Evolutionary conservation across 2,113 vertebrate species (phyloP), one percentile per base, ranked within the genome.

Genomic region (Conger conger): DNA sequence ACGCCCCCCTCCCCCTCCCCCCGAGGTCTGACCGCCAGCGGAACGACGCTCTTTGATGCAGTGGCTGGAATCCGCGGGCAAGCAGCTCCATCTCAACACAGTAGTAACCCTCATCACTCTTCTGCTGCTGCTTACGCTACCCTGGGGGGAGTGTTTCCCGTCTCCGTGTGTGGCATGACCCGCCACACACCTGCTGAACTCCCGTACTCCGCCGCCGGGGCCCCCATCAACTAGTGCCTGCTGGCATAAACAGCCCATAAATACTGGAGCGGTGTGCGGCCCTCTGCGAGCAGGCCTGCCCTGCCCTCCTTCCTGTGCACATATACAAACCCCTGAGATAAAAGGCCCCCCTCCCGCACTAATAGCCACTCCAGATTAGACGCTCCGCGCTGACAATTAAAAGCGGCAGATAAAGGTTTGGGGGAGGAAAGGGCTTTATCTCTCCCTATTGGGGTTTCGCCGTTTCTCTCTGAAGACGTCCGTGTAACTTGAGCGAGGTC

Each of bases 111-210:
- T 95, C 93, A 92, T 92, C 90, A 90, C 91, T 94, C 87, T 90
- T 88, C 88, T 35, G 79, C 5, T 83, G 73, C 54, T 50, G 89
- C 88, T 88, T 88, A 91, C 90, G 90, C 91, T 91, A 37, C 80
- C 60, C 76, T 42, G 13, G 93, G 92, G 93, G 90, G 91, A 91
- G 91, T 89, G 91, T 81, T 88, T 92, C 91, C 88, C 90, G 90
- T 89, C 92, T 86, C 91, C 90, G 92, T 94, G 93, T 94, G 94
- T 94, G 94, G 94, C 92, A 92, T 93, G 93, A 94, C 92, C 93
- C 90, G 42, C 86, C 33, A 8, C 82, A 89, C 42, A 73, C 81
- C 60, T 85, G 57, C 76, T 80, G 77, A 79, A 79, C 42, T 85
- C 57, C 16, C 30, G 36, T 82, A 33, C 45, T 83, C 81, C 13